Evolutionary conservation across 2,113 vertebrate genomes (phyloP).

Genomic region (Marmota monax): DNA sequence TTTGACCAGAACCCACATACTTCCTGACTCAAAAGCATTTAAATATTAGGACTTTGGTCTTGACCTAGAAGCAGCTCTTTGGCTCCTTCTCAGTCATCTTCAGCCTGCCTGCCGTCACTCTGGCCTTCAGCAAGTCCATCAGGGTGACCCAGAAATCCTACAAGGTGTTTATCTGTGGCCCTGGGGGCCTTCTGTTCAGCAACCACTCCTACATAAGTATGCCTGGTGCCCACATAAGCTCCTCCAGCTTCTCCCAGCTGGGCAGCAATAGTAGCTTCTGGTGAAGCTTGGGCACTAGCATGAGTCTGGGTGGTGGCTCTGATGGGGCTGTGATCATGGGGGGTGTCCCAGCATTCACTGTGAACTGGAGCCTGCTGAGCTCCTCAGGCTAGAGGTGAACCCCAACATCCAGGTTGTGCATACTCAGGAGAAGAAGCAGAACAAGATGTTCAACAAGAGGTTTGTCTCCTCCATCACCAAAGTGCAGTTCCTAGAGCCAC

Average conservation of each 20-base stretch:
- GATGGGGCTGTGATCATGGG: neutral
- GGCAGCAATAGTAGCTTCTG: conserved; percentile 66
- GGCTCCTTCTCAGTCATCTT: neutral
- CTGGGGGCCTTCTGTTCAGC: conserved; percentile 81
- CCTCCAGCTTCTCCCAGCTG: conserved; percentile 62
- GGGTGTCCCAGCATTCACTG: conserved; percentile 81
- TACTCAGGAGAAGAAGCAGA: conserved; percentile 87
- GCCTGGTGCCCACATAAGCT: conserved; percentile 72
- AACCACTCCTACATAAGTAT: conserved; percentile 80
- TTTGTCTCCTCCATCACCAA: conserved; percentile 87
- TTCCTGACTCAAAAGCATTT: neutral
- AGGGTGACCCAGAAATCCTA: conserved; percentile 76
- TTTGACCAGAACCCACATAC: neutral
- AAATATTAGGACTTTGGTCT: neutral
- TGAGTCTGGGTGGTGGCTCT: neutral
- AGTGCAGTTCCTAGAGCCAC: conserved; percentile 93
- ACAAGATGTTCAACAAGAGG: conserved; percentile 87
- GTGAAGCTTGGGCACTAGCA: neutral
- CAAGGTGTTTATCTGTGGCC: conserved; percentile 63
- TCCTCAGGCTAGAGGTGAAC: conserved; percentile 92
- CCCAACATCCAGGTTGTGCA: conserved; percentile 82
- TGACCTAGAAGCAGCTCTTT: conserved; percentile 14
- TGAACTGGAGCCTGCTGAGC: conserved; percentile 93
- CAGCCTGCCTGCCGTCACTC: neutral
- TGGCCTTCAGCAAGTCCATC: conserved; percentile 71